Base-by-base conservation (phyloP, 1,140 invertebrate genomes). In the Ericerus pela region DNA sequence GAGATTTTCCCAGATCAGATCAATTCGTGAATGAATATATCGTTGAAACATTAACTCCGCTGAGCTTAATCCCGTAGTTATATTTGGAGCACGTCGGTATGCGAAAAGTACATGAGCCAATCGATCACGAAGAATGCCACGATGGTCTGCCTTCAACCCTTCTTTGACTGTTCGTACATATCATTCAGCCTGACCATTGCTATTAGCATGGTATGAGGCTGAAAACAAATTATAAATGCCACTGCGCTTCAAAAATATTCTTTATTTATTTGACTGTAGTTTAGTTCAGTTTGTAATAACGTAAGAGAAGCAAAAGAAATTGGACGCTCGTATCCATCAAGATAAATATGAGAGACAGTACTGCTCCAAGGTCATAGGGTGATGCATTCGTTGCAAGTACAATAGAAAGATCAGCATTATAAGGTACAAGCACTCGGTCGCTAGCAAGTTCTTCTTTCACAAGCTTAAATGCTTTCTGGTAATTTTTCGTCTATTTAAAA, bases 181-280 rank as follows among this genome's bases (percentile, higher is more conserved):
- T 33, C n/a, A 33, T 33, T 33, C 31, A 33, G n/a, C n/a, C n/a
- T 8, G 8, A 33, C 8, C 8, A 33, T n/a, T 33, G 31, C n/a
- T 10, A 10, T n/a, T n/a, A n/a, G n/a, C n/a, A n/a, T n/a, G n/a
- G n/a, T n/a, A n/a, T n/a, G n/a, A n/a, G n/a, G n/a, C n/a, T n/a
- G n/a, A n/a, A n/a, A n/a, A n/a, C n/a, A n/a, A n/a, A n/a, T n/a
- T n/a, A n/a, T n/a, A n/a, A n/a, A n/a, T n/a, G n/a, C n/a, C n/a
- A n/a, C n/a, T n/a, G n/a, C n/a, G n/a, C n/a, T n/a, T n/a, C n/a
- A n/a, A n/a, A n/a, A n/a, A n/a, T n/a, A n/a, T 62, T 78, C 74
- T 58, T 70, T 73, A 54, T 77, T 69, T 20, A 74, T 68, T 55
- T 70, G 69, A n/a, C 66, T 56, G 56, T 76, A 75, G 37, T 69